Base-by-base conservation (phyloP, 2,113 vertebrate species). In the Vombatus ursinus region DNA sequence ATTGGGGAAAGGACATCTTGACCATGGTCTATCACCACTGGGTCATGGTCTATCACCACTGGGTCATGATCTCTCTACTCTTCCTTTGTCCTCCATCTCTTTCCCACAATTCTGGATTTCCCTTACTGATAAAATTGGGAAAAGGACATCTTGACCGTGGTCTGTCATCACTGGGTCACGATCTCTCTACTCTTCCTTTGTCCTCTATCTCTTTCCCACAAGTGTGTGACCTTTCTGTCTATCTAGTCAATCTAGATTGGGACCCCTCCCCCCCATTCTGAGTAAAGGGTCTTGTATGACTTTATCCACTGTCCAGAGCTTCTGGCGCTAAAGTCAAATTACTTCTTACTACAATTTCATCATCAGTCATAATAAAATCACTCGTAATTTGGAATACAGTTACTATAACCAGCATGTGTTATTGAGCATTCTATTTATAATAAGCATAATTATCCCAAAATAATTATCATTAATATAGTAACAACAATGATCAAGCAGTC, bases 341-440 rank as follows among this genome's bases (percentile, higher is more conserved):
- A 94, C 61, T 91, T 92, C 93, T 84, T 89, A 94, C 89, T 84
- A 92, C 47, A 94, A 96, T 91, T 68, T 90, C 93, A 84, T 95
- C 97, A 94, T 96, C 96, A 49, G 92, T n/a, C 95, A 97, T 93
- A 97, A 97, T 94, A 96, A 96, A 97, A 97, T 95, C 96, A 94
- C 94, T 96, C 92, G 49, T 98, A 97, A 97, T 93, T 19, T 37
- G 91, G 97, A 94, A 96, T 96, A 94, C 2, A 95, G 97, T 96
- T 95, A 96, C 97, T 37, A 89, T 52, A 96, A 96, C 94, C 0
- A 49, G 94, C 97, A 96, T 93, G 96, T 94, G 96, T 97, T 96
- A 94, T 37, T 95, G 96, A 90, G 89, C 92, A 93, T 94, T 96
- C 97, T 96, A 95, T 93, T 96, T 96, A 94, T 97, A 95, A 96